A percentile compares a stretch with the other conserved stretches of the same genome.
Conservation (phyloP, 2,113 vertebrate genomes). For the Noturus placidus region DNA sequence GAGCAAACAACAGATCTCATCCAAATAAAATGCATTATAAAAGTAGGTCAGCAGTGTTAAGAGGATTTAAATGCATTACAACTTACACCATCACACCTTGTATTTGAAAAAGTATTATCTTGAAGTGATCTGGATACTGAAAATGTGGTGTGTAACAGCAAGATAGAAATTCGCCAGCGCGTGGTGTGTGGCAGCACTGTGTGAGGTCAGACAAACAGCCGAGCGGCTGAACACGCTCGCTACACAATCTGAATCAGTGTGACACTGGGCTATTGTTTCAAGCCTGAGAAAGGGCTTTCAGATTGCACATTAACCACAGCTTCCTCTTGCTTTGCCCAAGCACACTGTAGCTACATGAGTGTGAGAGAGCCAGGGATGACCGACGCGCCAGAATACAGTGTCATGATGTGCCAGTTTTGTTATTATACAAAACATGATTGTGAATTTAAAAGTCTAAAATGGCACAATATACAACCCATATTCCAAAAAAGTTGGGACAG, state of each 20-base stretch:
- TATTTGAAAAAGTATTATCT: not conserved
- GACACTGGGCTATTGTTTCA: conserved; percentile 69
- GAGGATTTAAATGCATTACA: not conserved
- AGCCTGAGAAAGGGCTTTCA: conserved; percentile 62
- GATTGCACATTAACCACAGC: conserved; percentile 58
- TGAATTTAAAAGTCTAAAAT: not conserved
- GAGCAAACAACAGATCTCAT: not conserved
- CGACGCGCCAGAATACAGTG: not conserved
- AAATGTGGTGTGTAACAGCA: not conserved
- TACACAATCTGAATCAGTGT: conserved; percentile 52
- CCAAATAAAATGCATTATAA: not conserved
- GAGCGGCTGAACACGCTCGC: conserved; percentile 3
- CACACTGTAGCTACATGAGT: conserved; percentile 56
- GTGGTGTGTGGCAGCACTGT: not conserved
- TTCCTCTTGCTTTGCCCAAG: conserved; percentile 53
- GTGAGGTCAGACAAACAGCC: conserved; percentile 40
- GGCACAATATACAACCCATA: too few species aligned
- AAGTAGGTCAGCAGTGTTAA: not conserved
- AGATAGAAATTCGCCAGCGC: not conserved
- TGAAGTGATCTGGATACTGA: not conserved
- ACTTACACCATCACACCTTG: not conserved
- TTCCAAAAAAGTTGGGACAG: too few species aligned
- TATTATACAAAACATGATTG: not conserved
- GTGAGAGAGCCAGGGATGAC: conserved; percentile 47
- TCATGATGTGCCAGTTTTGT: not conserved